Evolutionary conservation across 2,797 vertebrate species (phyloP), one percentile per base, ranked within the genome.

Genomic region (Sternarchorhynchus goeldii): DNA sequence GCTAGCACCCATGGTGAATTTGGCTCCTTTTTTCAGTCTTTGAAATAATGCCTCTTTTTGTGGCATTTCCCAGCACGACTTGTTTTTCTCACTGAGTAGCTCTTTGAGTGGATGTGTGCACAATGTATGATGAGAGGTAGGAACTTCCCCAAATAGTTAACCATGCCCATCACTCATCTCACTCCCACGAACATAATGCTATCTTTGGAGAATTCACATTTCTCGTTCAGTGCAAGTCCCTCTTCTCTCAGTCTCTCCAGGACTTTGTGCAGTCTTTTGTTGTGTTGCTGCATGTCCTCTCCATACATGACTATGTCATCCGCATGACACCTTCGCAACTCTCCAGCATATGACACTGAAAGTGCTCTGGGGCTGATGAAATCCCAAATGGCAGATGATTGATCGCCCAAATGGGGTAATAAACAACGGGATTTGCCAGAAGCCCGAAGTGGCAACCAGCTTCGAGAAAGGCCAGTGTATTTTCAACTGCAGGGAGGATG

Each of bases 371-470:
- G 2, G 80, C 79, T 0, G 73, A 83, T 0, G 79, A 78, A 10
- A 88, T 81, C 14, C 76, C 55, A 18, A 85, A 85, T 0, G 41
- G 76, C 2, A 84, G 57, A 14, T 31, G 8, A 53, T 78, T 86
- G 12, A 86, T 45, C 20, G 16, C 3, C 75, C 72, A 32, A 81
- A 79, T 59, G 75, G 6, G 53, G 55, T 1, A 66, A 45, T 2
- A 3, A 3, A n/a, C 36, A 82, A 21, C 0, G 32, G 79, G 32
- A 86, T 70, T 4, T 80, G 75, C 78, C 77, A 79, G 14, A 83
- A 82, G 6, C 36, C 60, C 0, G 59, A 77, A 0, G 66, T 79
- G 2, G 79, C 72, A 32, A 82, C 65, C 1, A 82, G 68, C 6
- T 83, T 83, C 0, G 57, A 57, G 10, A 83, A 80, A 0, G 4